Conservation (phyloP, 1,140 invertebrate species). For the Lepidurus arcticus region DNA sequence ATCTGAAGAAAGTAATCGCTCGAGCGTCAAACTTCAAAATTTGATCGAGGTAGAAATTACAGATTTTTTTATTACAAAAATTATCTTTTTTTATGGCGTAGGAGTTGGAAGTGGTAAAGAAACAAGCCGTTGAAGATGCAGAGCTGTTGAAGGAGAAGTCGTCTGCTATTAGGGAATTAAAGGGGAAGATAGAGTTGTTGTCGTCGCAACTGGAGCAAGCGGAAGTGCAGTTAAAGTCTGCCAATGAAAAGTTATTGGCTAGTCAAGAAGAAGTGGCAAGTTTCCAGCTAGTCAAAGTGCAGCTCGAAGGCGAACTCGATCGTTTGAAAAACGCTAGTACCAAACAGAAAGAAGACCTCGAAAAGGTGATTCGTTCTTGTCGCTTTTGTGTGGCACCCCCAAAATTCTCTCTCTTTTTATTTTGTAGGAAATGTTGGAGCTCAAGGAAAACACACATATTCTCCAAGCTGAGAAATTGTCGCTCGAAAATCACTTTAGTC, state of each 20-base stretch:
- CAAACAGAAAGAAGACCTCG: not conserved
- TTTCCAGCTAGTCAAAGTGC: conserved; percentile 18
- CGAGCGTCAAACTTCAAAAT: too few species aligned
- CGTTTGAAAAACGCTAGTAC: not conserved
- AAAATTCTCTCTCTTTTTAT: not conserved
- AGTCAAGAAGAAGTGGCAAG: conserved; percentile 13
- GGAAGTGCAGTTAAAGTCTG: not conserved
- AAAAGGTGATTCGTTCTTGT: not conserved
- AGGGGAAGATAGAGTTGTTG: not conserved
- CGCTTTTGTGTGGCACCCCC: not conserved
- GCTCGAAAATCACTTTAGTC: not conserved
- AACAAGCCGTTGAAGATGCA: not conserved
- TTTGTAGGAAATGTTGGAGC: not conserved
- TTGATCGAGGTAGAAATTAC: too few species aligned
- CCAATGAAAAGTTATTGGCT: conserved; percentile 2
- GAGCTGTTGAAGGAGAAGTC: not conserved
- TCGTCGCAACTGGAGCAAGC: not conserved
- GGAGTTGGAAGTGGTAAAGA: not conserved
- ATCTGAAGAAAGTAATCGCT: too few species aligned
- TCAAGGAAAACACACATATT: not conserved
- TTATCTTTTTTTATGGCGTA: not conserved
- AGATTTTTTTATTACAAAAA: too few species aligned
- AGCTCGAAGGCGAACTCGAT: not conserved
- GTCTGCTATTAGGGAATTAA: not conserved
- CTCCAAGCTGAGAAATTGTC: conserved; percentile 1